Evolutionary conservation across 2,888 invertebrate species (phyloP), one percentile per base, ranked within the genome.

Genomic region (Hydrotaea diabolus): DNA sequence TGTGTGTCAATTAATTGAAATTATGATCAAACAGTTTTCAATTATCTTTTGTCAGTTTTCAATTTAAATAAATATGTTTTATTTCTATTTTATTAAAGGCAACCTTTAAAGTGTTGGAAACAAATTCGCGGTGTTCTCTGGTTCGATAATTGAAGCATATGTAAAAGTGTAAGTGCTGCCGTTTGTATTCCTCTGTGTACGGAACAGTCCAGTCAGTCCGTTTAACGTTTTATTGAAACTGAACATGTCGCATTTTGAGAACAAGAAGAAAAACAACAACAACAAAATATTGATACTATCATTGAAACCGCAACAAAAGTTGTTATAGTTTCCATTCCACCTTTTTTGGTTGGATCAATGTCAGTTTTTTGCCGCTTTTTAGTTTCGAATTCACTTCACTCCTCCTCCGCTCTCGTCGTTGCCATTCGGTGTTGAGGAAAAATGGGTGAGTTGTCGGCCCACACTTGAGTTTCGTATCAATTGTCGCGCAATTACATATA

Each of bases 341-440:
- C 82, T 57, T 82, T 79, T 85, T 80, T 85, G 85, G 85, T 82
- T 74, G 76, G 76, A 82, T 77, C 82, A 85, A 85, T 85, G 74
- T 57, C 69, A 39, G 55, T 15, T 57, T 64, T 66, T 23, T 49
- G n/a, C 49, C n/a, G 15, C 7, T 43, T 31, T 31, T 31, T 31
- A 31, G 31, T 31, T 31, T 31, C 9, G 39, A 39, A 13, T 39
- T 39, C 4, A 39, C 1, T 39, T 9, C 49, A 5, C 11, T 57
- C 15, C 11, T 21, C 21, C 53, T 53, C 23, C 5, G 55, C n/a
- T n/a, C n/a, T n/a, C n/a, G 21, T 55, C 11, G 21, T 55, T 66
- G 15, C 36, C 8, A 0, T 19, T 66, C 39, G 66, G 9, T n/a
- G n/a, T 13, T 31, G n/a, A n/a, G 31, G 9, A 31, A 31, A 43